Conservation (phyloP, 1,140 invertebrate genomes). For the Trichogramma pretiosum region DNA sequence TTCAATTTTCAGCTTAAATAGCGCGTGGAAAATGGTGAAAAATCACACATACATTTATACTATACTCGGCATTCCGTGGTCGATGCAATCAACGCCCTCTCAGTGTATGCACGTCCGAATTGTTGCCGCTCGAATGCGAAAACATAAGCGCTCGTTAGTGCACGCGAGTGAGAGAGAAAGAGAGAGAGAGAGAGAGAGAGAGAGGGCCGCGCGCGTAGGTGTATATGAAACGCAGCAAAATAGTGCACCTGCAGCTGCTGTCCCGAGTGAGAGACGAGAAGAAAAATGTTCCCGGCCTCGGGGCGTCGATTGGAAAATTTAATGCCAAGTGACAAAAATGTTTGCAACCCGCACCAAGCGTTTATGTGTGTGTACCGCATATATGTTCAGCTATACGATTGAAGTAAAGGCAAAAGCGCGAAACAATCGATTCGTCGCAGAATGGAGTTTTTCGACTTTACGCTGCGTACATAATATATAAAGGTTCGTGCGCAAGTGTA, state of each 20-base stretch:
- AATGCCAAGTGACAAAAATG: constrained; percentile 4
- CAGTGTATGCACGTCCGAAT: not conserved
- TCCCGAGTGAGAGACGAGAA: constrained; percentile 21
- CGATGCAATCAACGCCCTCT: constrained; percentile 8
- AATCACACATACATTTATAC: constrained; percentile 3
- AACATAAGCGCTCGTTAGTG: constrained; percentile 7
- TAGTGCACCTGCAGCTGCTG: too few species aligned
- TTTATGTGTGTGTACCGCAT: constrained; percentile 17
- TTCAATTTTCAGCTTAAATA: too few species aligned
- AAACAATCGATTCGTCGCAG: too few species aligned
- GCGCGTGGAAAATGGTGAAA: not conserved
- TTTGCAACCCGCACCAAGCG: constrained; percentile 21
- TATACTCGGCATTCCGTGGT: constrained; percentile 6
- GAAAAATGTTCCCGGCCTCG: constrained; percentile 23
- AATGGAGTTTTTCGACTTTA: too few species aligned
- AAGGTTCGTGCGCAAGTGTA: too few species aligned
- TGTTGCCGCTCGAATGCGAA: constrained; percentile 20
- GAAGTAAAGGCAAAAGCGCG: constrained; percentile 13
- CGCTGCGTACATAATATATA: too few species aligned
- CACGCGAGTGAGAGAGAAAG: not conserved
- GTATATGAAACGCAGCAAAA: not conserved
- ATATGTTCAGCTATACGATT: not conserved
- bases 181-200: not conserved
- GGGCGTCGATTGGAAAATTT: constrained; percentile 21
- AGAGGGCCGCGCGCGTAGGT: not conserved